These are phyloP conservation scores for Aldabrachelys gigantea DNA, from an alignment of 2,113 vertebrate species.

Conservation along the genomic window DNA sequence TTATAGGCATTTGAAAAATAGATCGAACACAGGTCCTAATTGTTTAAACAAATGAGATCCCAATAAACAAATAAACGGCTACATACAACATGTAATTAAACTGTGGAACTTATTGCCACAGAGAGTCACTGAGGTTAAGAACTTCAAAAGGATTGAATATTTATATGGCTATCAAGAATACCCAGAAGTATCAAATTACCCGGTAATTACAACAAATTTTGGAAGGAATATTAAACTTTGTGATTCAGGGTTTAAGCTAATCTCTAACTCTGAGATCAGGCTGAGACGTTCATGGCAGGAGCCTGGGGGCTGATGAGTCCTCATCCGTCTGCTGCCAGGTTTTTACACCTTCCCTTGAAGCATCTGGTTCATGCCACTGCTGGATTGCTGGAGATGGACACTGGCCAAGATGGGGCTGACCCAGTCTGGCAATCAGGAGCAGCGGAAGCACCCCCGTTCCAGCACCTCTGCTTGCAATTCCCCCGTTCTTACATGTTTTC, in stretches of 20 bases:
- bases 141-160: too few relatives aligned
- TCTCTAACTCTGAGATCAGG: neutral
- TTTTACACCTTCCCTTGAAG: neutral
- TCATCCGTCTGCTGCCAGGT: neutral
- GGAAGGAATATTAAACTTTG: neutral
- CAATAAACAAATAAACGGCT: too few relatives aligned
- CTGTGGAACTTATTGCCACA: too few relatives aligned
- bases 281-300: neutral
- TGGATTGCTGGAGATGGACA: neutral
- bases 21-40: too few relatives aligned
- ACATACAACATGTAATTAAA: too few relatives aligned
- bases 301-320: neutral
- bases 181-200: neutral
- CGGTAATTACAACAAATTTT: neutral
- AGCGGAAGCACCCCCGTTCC: too few relatives aligned
- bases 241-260: neutral
- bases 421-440: neutral
- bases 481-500: neutral
- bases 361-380: neutral
- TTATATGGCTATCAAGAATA: neutral
- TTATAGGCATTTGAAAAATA: neutral
- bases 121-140: too few relatives aligned
- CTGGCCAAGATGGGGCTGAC: neutral
- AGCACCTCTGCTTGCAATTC: neutral
- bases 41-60: too few relatives aligned